Conservation (phyloP, 2,113 vertebrate species). For the Lipotes vexillifer region DNA sequence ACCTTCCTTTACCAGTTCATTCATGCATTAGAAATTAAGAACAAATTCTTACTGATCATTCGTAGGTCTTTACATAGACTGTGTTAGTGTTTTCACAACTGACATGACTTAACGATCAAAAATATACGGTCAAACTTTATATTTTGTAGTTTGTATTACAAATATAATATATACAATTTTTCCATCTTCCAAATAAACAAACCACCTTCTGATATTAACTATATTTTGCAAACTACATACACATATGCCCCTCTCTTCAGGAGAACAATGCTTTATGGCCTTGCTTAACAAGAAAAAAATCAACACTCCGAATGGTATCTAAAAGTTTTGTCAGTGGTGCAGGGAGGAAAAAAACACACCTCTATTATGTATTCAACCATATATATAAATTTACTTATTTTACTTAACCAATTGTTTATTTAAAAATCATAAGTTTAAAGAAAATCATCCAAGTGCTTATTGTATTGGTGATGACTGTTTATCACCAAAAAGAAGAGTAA, state of each 20-base stretch:
- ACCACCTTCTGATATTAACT: neutral
- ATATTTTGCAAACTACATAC: neutral
- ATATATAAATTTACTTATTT: neutral
- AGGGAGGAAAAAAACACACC: neutral
- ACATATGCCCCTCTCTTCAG: neutral
- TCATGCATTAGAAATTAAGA: neutral
- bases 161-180: neutral
- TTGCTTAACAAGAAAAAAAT: neutral
- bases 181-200: neutral
- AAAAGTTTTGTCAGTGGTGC: neutral
- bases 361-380: neutral
- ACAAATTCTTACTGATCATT: neutral
- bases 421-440: neutral
- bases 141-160: neutral
- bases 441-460: neutral
- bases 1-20: neutral
- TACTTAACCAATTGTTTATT: neutral
- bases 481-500: neutral
- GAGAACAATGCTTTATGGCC: neutral
- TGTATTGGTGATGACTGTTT: neutral
- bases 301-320: neutral
- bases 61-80: neutral
- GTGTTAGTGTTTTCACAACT: neutral
- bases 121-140: neutral
- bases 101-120: neutral